phyloP scores from a whole-genome alignment of 2,797 vertebrate genomes.

The Smutsia gigantea region DNA sequence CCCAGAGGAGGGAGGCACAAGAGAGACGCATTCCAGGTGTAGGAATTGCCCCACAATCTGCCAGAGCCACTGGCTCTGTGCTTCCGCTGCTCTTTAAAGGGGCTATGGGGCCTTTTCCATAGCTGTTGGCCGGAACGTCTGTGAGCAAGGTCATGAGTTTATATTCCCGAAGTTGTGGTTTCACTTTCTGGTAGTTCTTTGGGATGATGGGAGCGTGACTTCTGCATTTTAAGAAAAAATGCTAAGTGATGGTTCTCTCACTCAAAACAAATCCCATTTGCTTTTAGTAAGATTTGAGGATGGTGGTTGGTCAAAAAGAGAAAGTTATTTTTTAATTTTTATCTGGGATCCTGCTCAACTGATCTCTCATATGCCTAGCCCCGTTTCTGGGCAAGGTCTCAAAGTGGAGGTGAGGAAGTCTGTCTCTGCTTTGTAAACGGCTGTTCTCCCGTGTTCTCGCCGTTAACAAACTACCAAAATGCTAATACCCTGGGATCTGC shows the following conservation, averaged over 20 bases:
- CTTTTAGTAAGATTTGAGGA: neutral
- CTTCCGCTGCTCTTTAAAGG: neutral
- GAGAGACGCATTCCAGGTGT: neutral
- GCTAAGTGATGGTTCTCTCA: neutral
- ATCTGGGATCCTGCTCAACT: neutral
- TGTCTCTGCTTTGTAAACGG: neutral
- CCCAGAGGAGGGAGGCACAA: neutral
- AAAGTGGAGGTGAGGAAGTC: neutral
- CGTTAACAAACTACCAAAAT: neutral
- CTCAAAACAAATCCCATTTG: neutral
- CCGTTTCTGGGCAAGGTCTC: constrained; percentile 42
- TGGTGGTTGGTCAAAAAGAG: constrained; percentile 35
- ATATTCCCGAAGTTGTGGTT: neutral
- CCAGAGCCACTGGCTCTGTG: neutral
- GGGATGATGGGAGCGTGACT: neutral
- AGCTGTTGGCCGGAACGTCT: neutral
- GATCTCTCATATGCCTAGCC: neutral
- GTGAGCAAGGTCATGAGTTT: neutral
- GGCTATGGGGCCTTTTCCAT: neutral
- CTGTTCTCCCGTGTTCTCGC: neutral
- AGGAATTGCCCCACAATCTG: neutral
- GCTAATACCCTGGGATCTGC: neutral
- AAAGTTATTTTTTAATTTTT: neutral
- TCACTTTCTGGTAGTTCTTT: neutral
- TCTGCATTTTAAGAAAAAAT: constrained; percentile 24